These are phyloP conservation scores for Megastigmus dorsalis DNA, from an alignment of 2,888 invertebrate genomes.

Conservation along the genomic window DNA sequence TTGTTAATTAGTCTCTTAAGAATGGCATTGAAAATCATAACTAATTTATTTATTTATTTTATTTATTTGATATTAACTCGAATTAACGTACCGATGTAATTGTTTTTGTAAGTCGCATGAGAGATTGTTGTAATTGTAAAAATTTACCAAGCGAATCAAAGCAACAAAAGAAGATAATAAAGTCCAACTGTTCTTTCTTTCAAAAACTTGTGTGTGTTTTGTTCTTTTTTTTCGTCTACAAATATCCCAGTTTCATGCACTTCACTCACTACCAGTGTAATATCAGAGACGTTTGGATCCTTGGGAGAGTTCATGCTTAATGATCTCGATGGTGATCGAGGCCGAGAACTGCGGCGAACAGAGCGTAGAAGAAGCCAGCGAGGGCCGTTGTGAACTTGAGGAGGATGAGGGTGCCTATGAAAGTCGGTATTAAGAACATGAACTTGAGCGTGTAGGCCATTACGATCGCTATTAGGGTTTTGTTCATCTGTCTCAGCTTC, in stretches of 20 bases:
- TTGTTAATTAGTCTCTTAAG: slow-evolving; percentile 12
- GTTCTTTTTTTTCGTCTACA: slow-evolving; percentile 25
- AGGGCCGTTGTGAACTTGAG: slow-evolving; percentile 86
- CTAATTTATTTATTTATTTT: slow-evolving; percentile 43
- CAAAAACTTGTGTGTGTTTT: slow-evolving; percentile 15
- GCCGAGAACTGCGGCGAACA: slow-evolving; percentile 89
- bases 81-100: slow-evolving; percentile 46
- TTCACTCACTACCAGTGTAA: not conserved
- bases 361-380: slow-evolving; percentile 91
- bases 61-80: slow-evolving; percentile 58
- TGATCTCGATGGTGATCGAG: slow-evolving; percentile 73
- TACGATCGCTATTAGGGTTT: slow-evolving; percentile 84
- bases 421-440: slow-evolving; percentile 84
- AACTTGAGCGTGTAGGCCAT: slow-evolving; percentile 90
- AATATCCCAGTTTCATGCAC: not conserved
- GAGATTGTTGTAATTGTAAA: slow-evolving; percentile 21
- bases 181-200: slow-evolving; percentile 29
- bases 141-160: slow-evolving; percentile 16
- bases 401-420: slow-evolving; percentile 83
- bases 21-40: slow-evolving; percentile 46
- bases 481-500: slow-evolving; percentile 79
- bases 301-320: slow-evolving; percentile 53
- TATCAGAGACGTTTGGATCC: too few species aligned
- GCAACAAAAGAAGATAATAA: slow-evolving; percentile 37
- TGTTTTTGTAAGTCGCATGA: slow-evolving; percentile 35